phyloP scores from a whole-genome alignment of 2,888 invertebrate genomes.

The Drosophila histrio region DNA sequence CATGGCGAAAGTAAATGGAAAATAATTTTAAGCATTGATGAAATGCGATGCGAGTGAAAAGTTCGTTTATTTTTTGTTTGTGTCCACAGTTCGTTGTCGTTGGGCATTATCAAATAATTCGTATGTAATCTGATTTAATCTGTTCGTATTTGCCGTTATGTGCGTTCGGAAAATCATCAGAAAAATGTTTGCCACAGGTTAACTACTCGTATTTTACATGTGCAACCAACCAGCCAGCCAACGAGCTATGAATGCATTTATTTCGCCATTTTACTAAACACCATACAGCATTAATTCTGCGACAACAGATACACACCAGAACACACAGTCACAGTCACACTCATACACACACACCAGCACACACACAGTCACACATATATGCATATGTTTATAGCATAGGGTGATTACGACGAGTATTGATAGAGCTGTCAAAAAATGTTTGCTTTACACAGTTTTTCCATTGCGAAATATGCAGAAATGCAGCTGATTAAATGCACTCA shows the following conservation, averaged over 20 bases:
- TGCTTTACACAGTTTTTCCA: constrained; percentile 36
- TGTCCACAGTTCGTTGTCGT: not conserved
- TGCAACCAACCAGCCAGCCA: not conserved
- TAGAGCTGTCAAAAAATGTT: constrained; percentile 60
- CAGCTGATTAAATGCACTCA: constrained; percentile 65
- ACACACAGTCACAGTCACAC: too few species aligned
- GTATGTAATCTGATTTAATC: constrained; percentile 73
- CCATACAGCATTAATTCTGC: constrained; percentile 58
- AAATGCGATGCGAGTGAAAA: constrained; percentile 14
- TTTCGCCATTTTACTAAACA: constrained; percentile 71
- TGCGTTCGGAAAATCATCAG: constrained; percentile 32
- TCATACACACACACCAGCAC: not conserved
- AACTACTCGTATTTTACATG: constrained; percentile 9
- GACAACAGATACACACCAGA: constrained; percentile 12
- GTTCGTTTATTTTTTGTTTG: not conserved
- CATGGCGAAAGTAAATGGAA: constrained; percentile 15
- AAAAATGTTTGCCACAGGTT: constrained; percentile 42
- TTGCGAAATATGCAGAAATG: constrained; percentile 46
- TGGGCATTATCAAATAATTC: constrained; percentile 77
- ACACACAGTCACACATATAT: constrained; percentile 1
- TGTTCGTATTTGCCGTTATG: constrained; percentile 13
- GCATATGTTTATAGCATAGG: not conserved
- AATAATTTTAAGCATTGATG: constrained; percentile 21
- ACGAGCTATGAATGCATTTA: constrained; percentile 53
- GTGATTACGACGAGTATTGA: constrained; percentile 38